Evolutionary conservation across 2,797 vertebrate genomes (phyloP), one percentile per base, ranked within the genome.

Genomic region (Trachops cirrhosus): DNA sequence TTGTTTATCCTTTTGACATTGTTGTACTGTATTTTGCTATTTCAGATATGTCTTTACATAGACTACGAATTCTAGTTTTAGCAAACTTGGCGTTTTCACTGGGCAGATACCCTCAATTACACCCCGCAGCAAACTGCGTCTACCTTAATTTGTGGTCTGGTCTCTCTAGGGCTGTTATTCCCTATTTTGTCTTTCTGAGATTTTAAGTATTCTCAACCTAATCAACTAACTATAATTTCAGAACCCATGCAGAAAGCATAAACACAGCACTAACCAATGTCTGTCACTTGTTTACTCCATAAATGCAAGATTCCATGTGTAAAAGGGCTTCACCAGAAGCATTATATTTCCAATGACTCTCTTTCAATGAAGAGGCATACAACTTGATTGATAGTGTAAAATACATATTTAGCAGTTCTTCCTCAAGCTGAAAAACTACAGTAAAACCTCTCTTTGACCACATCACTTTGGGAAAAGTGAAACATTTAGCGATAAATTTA

Each of bases 91-190:
- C 68, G 84, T 67, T 88, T 80, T 46, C 24, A 57, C 26, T 19
- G 46, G 89, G 70, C 67, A 91, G 29, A 89, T 87, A 6, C 18
- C 16, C 12, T 96, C n/a, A 73, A 67, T 90, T 94, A 85, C 2
- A 75, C 24, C 73, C 3, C 50, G 21, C 6, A 73, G 44, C 19
- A 88, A 89, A 46, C 11, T 73, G 10, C 21, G 74, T n/a, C 24
- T 16, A 71, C 80, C 37, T 90, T 91, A 85, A 96, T 95, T 77
- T 97, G 67, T 54, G 73, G 71, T 86, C 29, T 96, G 21, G 9
- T 68, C 22, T 94, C 26, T 75, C n/a, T 86, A 6, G 7, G 92
- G 16, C 70, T 97, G 10, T 84, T 41, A 71, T 52, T 78, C 29
- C 4, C 22, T 83, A 71, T 39, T 91, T 59, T 84, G 41, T 50